Conservation (phyloP, 1,140 invertebrate species). For the Archegozetes longisetosus region DNA sequence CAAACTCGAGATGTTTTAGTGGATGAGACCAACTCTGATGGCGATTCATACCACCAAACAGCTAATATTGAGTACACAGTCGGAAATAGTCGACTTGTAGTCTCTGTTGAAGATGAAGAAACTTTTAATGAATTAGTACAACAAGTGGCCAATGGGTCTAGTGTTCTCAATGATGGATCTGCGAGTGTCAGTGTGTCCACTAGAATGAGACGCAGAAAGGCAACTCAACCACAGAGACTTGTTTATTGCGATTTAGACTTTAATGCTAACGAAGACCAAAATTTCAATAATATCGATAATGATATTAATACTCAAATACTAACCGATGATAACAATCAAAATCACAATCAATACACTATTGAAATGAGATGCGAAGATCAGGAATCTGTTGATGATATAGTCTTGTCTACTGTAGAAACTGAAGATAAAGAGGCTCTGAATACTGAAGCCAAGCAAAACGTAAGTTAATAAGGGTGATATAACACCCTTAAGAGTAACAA, state of each 20-base stretch:
- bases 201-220: not conserved
- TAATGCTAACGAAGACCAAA: not conserved
- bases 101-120: too few relatives aligned
- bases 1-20: too few relatives aligned
- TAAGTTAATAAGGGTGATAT: not conserved
- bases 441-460: not conserved
- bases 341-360: not conserved
- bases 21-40: too few relatives aligned
- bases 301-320: not conserved
- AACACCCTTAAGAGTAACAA: too few relatives aligned
- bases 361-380: too few relatives aligned
- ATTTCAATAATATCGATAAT: not conserved
- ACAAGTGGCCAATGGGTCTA: not conserved
- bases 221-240: not conserved
- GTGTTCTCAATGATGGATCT: not conserved
- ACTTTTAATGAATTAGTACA: not conserved
- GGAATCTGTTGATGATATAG: too few relatives aligned
- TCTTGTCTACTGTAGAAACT: too few relatives aligned
- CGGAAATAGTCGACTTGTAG: too few relatives aligned
- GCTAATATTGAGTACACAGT: too few relatives aligned
- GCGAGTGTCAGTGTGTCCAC: not conserved
- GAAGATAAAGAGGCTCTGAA: not conserved
- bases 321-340: not conserved
- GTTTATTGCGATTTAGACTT: constrained; percentile 2
- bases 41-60: too few relatives aligned